A percentile compares a stretch with the other conserved stretches of the same genome.
Evolutionary conservation across 2,113 vertebrate species (phyloP).

Genomic region (Pangasianodon hypophthalmus): DNA sequence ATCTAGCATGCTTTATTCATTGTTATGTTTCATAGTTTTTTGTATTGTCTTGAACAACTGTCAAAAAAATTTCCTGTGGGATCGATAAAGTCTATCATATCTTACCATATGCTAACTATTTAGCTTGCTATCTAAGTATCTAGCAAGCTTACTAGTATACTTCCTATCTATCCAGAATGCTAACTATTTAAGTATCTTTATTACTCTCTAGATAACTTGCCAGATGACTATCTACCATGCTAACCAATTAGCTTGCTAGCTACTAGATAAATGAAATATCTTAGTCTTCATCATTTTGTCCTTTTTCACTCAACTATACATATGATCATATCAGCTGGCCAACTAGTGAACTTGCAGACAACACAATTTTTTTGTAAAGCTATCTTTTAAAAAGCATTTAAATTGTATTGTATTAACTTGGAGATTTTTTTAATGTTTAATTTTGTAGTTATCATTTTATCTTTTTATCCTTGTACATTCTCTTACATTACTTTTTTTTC

Average conservation of each 20-base stretch:
- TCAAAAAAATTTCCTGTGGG: too few relatives aligned
- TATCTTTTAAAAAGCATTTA: too few relatives aligned
- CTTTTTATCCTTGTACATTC: too few relatives aligned
- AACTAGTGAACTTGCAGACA: not conserved
- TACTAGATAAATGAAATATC: not conserved
- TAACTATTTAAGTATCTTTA: not conserved
- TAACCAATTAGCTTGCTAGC: not conserved
- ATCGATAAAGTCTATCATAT: too few relatives aligned
- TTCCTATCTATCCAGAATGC: not conserved
- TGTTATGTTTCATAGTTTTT: not conserved
- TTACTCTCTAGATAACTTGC: not conserved
- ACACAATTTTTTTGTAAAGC: too few relatives aligned
- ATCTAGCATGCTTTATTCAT: not conserved
- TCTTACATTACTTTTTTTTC: too few relatives aligned
- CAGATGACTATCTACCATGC: not conserved
- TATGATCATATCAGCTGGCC: not conserved
- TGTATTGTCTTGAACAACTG: not conserved
- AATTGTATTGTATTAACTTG: too few relatives aligned
- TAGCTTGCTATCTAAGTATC: not conserved
- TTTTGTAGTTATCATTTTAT: too few relatives aligned
- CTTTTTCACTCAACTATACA: not conserved
- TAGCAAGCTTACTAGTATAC: not conserved
- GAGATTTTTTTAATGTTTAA: too few relatives aligned
- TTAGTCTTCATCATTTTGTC: not conserved
- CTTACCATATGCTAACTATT: not conserved